phyloP scores from a whole-genome alignment of 2,113 vertebrate species.

The Elanus axillaris region DNA sequence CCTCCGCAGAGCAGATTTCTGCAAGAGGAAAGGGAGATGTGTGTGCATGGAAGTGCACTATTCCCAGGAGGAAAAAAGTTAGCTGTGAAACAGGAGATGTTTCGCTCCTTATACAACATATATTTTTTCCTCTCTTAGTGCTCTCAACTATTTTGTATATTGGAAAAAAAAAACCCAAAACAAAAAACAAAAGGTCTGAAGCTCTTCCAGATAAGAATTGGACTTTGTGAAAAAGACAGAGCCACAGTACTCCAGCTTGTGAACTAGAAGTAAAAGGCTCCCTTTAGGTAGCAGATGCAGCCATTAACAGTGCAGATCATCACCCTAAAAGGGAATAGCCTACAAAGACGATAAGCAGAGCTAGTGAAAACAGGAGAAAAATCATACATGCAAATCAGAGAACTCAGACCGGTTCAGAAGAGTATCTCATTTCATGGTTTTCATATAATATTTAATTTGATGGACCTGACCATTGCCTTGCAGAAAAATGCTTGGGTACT shows the following conservation, averaged over 20 bases:
- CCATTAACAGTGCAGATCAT: background rate
- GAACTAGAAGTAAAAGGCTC: background rate
- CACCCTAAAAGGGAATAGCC: background rate
- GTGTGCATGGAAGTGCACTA: background rate
- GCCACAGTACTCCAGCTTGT: background rate
- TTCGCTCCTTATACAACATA: background rate
- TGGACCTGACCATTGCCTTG: background rate
- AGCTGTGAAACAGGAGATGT: background rate
- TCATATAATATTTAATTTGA: background rate
- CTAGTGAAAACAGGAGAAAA: background rate
- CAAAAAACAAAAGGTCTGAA: background rate
- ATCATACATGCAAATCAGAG: background rate
- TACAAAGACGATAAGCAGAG: fast-evolving
- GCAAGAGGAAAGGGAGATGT: constrained; percentile 55
- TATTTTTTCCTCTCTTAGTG: too few species aligned
- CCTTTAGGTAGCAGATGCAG: background rate
- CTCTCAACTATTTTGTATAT: background rate
- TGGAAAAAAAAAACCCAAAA: fast-evolving
- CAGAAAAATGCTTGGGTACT: background rate
- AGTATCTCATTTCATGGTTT: background rate
- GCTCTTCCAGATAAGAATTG: background rate
- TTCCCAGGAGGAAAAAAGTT: background rate
- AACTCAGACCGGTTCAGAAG: fast-evolving
- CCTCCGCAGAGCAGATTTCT: constrained; percentile 94
- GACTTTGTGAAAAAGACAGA: background rate